Evolutionary conservation across 2,113 vertebrate species (phyloP).

Genomic region (Labrus mixtus): DNA sequence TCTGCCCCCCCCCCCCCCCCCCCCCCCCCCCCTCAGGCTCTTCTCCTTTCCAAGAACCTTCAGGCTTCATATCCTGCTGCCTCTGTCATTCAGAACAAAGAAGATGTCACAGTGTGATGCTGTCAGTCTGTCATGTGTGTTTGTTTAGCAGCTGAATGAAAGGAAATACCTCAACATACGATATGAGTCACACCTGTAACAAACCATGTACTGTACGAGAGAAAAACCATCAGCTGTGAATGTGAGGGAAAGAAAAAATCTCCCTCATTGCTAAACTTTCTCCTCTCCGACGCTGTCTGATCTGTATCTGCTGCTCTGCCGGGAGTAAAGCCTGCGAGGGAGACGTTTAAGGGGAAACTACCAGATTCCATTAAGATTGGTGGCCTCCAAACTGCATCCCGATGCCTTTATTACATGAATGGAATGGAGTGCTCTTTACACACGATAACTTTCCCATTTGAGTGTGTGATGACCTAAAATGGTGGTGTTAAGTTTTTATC

Average conservation of each 20-base stretch:
- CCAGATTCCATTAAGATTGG: conserved; percentile 73
- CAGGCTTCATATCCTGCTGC: not conserved
- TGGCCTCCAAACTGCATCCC: conserved; percentile 45
- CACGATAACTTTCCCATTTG: conserved; percentile 55
- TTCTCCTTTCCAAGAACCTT: not conserved
- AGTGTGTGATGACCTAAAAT: conserved; percentile 51
- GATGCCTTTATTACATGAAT: conserved; percentile 54
- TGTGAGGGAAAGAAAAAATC: not conserved
- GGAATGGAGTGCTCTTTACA: conserved; percentile 41
- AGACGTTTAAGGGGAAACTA: conserved; percentile 60
- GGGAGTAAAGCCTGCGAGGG: conserved; percentile 33
- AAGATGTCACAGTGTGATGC: conserved; percentile 7
- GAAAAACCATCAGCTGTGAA: conserved; percentile 20
- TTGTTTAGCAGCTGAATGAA: no score
- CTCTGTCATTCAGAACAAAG: conserved; percentile 18
- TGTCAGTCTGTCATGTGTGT: conserved; percentile 5
- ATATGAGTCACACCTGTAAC: conserved; percentile 4
- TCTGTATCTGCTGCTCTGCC: conserved; percentile 51
- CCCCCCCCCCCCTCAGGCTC: no score
- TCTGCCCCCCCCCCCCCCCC: no score
- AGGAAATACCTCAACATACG: conserved; percentile 9
- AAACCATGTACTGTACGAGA: conserved; percentile 16
- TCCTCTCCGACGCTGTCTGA: conserved; percentile 61
- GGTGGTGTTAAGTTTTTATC: conserved; percentile 3
- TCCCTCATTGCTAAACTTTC: conserved; percentile 59